phyloP scores from a whole-genome alignment of 2,797 vertebrate species.

The Mormyrus hasselquistii region DNA sequence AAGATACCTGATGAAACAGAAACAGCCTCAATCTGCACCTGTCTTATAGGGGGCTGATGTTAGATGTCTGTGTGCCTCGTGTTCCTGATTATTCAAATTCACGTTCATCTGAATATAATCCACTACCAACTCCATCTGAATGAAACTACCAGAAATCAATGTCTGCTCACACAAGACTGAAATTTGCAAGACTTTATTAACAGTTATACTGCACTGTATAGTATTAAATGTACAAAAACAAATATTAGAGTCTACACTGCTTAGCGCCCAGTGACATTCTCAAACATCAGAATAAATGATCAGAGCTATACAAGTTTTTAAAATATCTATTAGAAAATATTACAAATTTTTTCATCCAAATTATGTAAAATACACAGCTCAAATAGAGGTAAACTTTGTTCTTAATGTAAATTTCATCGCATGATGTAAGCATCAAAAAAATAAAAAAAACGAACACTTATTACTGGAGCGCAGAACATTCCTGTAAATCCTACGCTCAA shows the following conservation, averaged over 20 bases:
- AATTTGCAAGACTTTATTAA: not conserved
- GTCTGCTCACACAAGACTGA: not conserved
- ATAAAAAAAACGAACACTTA: not conserved
- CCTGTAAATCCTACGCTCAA: not conserved
- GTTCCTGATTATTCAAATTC: not conserved
- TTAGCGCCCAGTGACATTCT: not conserved
- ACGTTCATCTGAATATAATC: not conserved
- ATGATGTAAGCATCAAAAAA: not conserved
- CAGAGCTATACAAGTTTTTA: not conserved
- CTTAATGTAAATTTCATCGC: not conserved
- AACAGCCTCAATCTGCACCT: not conserved
- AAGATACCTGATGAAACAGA: not conserved
- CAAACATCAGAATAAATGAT: not conserved
- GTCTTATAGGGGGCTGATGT: not conserved
- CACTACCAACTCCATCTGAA: not conserved
- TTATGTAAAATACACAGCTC: not conserved
- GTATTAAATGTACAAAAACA: not conserved
- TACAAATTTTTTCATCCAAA: not conserved
- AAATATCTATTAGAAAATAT: not conserved
- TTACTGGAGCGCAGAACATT: not conserved
- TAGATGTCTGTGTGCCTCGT: not conserved
- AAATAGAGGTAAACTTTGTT: not conserved
- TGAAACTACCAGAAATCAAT: not conserved
- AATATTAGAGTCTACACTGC: not conserved
- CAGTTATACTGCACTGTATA: not conserved